phyloP scores from a whole-genome alignment of 2,113 vertebrate species.

The Turnix velox region DNA sequence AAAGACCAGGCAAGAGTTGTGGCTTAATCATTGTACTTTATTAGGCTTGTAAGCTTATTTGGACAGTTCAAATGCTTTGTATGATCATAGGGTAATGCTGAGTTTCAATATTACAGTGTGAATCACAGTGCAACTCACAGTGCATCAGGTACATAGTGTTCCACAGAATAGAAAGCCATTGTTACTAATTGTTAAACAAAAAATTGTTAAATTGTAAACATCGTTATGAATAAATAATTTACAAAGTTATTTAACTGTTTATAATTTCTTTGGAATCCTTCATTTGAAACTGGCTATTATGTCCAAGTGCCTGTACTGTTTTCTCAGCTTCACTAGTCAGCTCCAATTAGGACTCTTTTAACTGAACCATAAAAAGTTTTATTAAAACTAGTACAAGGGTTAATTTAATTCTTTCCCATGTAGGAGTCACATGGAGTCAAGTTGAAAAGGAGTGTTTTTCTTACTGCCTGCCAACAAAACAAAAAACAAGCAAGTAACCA shows the following conservation, averaged over 20 bases:
- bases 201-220: no score
- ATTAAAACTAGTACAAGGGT: not conserved
- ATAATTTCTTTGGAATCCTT: not conserved
- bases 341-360: not conserved
- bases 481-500: not conserved
- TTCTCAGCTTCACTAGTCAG: not conserved
- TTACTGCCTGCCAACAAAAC: not conserved
- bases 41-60: not conserved
- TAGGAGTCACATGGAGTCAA: not conserved
- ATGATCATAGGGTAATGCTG: not conserved
- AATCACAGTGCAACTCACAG: not conserved
- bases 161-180: not conserved
- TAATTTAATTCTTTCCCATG: not conserved
- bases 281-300: not conserved
- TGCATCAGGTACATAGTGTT: not conserved
- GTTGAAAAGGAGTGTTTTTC: not conserved
- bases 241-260: not conserved
- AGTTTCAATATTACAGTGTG: not conserved
- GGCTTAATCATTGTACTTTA: not conserved
- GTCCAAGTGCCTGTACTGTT: not conserved
- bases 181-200: not conserved
- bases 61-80: not conserved
- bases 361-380: not conserved
- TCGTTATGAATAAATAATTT: conserved; percentile 1
- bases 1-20: not conserved